phyloP scores from a whole-genome alignment of 2,113 vertebrate genomes.

The Zosterops japonicus region DNA sequence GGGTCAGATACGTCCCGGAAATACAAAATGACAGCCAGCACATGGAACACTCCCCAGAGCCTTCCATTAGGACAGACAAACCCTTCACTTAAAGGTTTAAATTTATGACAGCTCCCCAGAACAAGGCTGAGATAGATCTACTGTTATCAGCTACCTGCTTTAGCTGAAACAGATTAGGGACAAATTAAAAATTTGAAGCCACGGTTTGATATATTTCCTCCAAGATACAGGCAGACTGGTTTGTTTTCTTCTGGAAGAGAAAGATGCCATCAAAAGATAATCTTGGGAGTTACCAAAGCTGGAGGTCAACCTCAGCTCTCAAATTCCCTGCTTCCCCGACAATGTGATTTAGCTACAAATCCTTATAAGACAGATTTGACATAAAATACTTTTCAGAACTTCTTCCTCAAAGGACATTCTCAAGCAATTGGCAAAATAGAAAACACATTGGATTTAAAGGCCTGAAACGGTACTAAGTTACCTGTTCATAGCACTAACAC shows the following conservation, averaged over 20 bases:
- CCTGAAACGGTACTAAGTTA: background rate
- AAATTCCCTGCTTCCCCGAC: background rate
- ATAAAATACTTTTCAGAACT: background rate
- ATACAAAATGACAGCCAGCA: conserved; percentile 32
- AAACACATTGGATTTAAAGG: background rate
- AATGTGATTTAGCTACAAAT: background rate
- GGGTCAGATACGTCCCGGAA: background rate
- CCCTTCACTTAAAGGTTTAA: conserved; percentile 12
- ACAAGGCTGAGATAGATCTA: background rate
- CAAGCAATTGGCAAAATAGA: background rate
- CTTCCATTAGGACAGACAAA: conserved; percentile 9
- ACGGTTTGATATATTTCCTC: background rate
- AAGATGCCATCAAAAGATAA: conserved; percentile 17
- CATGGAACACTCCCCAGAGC: background rate
- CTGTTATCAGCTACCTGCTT: background rate
- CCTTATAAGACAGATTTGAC: background rate
- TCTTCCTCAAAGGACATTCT: background rate
- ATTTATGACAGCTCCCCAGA: conserved; percentile 23
- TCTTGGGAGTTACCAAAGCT: background rate
- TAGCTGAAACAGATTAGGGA: background rate
- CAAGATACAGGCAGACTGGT: background rate
- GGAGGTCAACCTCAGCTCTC: conserved; percentile 24
- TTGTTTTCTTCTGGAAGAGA: background rate
- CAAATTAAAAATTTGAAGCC: conserved; percentile 10
- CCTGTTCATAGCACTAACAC: background rate